These are phyloP conservation scores for Melospiza melodia DNA, from an alignment of 2,113 vertebrate genomes.

Conservation along the genomic window DNA sequence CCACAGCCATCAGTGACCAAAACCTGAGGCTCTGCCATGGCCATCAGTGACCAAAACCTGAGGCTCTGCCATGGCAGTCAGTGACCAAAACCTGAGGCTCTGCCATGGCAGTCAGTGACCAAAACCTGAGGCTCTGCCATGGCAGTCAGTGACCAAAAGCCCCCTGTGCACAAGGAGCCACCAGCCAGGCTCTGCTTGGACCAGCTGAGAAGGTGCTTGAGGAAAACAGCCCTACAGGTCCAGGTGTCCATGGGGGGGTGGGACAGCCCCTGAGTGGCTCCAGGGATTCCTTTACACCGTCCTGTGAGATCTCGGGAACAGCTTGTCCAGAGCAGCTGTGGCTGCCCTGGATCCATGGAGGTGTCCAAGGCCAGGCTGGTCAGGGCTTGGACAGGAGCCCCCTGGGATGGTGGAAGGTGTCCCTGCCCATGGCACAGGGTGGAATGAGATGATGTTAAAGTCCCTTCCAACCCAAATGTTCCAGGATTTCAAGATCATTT, in stretches of 20 bases:
- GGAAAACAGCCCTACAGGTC: background rate
- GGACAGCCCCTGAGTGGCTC: background rate
- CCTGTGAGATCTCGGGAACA: background rate
- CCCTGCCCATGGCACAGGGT: background rate
- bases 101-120: too few relatives aligned
- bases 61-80: too few relatives aligned
- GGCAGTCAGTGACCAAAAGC: background rate
- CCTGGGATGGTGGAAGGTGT: background rate
- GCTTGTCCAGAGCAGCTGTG: background rate
- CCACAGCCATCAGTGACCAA: too few relatives aligned
- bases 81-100: too few relatives aligned
- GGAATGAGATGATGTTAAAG: background rate
- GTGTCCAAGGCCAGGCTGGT: background rate
- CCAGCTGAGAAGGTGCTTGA: background rate
- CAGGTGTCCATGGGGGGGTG: fast-evolving
- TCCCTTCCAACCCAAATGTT: background rate
- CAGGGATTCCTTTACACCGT: fast-evolving
- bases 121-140: too few relatives aligned
- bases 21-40: too few relatives aligned
- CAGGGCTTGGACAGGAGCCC: fast-evolving
- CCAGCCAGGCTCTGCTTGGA: background rate
- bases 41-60: too few relatives aligned
- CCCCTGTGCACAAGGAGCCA: background rate
- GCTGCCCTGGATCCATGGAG: background rate
- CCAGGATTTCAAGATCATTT: background rate